Evolutionary conservation across 2,113 vertebrate species (phyloP).

Genomic region (Steatornis caripensis): DNA sequence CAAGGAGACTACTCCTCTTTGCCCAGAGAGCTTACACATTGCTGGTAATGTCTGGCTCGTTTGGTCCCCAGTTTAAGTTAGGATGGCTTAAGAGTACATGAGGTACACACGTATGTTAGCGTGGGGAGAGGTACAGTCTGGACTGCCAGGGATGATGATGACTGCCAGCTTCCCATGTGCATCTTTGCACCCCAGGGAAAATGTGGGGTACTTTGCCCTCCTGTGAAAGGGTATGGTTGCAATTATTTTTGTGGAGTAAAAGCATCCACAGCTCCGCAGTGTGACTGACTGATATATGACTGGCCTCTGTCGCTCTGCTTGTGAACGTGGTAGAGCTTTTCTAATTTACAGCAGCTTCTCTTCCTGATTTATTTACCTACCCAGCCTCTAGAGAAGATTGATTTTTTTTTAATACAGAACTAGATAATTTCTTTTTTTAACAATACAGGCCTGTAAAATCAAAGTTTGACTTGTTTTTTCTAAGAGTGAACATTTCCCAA

Average conservation of each 20-base stretch:
- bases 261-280: not conserved
- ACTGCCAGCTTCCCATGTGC: not conserved
- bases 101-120: not conserved
- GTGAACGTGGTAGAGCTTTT: not conserved
- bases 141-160: not conserved
- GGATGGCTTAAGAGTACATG: not conserved
- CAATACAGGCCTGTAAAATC: not conserved
- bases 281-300: slow-evolving; percentile 1
- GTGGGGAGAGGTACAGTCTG: not conserved
- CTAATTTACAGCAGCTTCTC: slow-evolving; percentile 10
- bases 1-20: not conserved
- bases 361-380: slow-evolving; percentile 28
- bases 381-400: slow-evolving; percentile 1
- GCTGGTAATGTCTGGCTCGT: not conserved
- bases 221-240: not conserved
- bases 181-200: not conserved
- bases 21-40: not conserved
- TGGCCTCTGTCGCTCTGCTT: not conserved
- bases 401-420: slow-evolving; percentile 22
- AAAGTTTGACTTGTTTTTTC: not conserved
- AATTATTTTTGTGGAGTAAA: not conserved
- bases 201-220: not conserved
- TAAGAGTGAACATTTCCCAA: not conserved
- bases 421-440: not conserved
- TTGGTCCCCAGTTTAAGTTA: not conserved